Conservation (phyloP, 1,140 invertebrate species). For the Drosophila bipectinata region DNA sequence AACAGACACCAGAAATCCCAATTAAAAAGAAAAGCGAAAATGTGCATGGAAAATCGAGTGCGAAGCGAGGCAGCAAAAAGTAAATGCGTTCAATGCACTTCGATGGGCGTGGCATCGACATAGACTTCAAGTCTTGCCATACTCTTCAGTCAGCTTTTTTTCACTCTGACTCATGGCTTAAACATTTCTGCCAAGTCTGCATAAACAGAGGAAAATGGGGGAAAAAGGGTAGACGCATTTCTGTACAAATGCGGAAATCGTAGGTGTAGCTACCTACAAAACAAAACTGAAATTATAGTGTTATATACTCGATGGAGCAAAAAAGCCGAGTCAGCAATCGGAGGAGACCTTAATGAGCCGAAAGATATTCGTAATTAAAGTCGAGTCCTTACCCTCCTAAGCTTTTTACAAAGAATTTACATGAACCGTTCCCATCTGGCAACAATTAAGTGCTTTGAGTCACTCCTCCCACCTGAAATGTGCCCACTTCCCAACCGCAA, state of each 20-base stretch:
- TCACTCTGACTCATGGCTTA: conserved; percentile 45
- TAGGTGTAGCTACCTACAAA: conserved; percentile 55
- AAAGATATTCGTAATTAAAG: background rate
- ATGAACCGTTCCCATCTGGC: background rate
- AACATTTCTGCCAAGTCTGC: conserved; percentile 36
- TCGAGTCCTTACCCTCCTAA: background rate
- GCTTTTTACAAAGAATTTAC: background rate
- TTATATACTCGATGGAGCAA: background rate
- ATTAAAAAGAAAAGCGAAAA: conserved; percentile 75
- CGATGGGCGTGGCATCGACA: conserved; percentile 43
- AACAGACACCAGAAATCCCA: conserved; percentile 61
- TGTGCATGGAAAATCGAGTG: conserved; percentile 55
- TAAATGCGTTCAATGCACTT: conserved; percentile 76
- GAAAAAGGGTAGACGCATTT: conserved; percentile 37
- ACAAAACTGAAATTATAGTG: conserved; percentile 10
- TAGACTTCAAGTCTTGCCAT: conserved; percentile 40
- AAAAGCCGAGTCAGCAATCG: background rate
- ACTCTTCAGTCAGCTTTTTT: background rate
- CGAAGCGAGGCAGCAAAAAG: conserved; percentile 32
- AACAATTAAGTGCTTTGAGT: conserved; percentile 14
- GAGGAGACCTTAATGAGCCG: background rate
- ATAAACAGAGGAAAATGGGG: conserved; percentile 8
- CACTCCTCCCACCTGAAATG: conserved; percentile 4
- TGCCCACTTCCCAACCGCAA: conserved; percentile 45
- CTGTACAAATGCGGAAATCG: conserved; percentile 57